phyloP scores from a whole-genome alignment of 2,888 invertebrate genomes.

The Selenia dentaria region DNA sequence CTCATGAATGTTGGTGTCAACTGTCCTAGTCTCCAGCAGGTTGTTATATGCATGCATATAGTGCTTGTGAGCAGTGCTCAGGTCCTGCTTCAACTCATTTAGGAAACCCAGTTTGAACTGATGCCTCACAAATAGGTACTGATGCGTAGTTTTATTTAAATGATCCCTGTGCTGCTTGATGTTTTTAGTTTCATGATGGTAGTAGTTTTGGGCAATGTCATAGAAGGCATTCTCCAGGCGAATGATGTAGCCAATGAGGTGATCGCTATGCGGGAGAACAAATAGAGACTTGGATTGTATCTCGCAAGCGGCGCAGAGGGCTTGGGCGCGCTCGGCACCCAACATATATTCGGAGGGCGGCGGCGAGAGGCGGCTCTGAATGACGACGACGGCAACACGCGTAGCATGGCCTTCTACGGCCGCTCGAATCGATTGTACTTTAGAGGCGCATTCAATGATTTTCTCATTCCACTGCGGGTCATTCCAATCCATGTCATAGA shows the following conservation, averaged over 20 bases:
- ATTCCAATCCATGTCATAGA: slow-evolving; percentile 99
- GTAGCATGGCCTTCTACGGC: slow-evolving; percentile 90
- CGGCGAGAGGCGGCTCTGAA: slow-evolving; percentile 92
- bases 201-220: slow-evolving; percentile 96
- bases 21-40: slow-evolving; percentile 93
- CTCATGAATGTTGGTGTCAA: slow-evolving; percentile 96
- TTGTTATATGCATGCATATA: slow-evolving; percentile 96
- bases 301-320: slow-evolving; percentile 95
- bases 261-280: slow-evolving; percentile 95
- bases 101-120: slow-evolving; percentile 98
- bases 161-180: slow-evolving; percentile 96
- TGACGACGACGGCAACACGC: slow-evolving; percentile 93
- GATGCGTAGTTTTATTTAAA: slow-evolving; percentile 95
- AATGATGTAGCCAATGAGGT: slow-evolving; percentile 89
- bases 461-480: slow-evolving; percentile 97
- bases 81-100: slow-evolving; percentile 96
- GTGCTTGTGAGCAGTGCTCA: slow-evolving; percentile 93
- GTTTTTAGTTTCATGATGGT: slow-evolving; percentile 93
- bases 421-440: slow-evolving; percentile 92
- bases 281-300: slow-evolving; percentile 96
- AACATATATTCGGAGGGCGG: slow-evolving; percentile 92
- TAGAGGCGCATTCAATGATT: slow-evolving; percentile 96
- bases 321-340: slow-evolving; percentile 95
- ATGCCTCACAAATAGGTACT: slow-evolving; percentile 96
- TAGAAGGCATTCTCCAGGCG: slow-evolving; percentile 97